Evolutionary conservation across 2,113 vertebrate species (phyloP).

Genomic region (Gymnocephalus cernua): DNA sequence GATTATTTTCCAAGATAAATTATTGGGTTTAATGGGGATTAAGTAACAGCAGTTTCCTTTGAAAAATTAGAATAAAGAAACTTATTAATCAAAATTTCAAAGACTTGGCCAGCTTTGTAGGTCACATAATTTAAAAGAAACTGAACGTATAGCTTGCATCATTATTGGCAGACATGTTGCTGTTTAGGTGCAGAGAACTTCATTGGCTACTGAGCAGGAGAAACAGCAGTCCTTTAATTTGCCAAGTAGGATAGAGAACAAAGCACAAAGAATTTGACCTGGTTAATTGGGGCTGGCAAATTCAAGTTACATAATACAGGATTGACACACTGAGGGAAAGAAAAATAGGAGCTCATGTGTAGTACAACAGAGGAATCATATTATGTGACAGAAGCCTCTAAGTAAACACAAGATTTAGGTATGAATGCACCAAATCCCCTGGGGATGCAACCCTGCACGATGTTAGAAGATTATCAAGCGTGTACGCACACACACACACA

Average conservation of each 20-base stretch:
- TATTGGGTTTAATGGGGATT: no score
- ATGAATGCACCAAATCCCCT: neutral
- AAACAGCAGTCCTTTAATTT: slow-evolving; percentile 18
- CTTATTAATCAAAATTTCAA: neutral
- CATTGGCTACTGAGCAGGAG: neutral
- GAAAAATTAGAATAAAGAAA: neutral
- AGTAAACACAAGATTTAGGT: neutral
- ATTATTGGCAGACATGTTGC: neutral
- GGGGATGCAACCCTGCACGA: neutral
- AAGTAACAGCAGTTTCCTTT: neutral
- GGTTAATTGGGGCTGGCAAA: slow-evolving; percentile 49
- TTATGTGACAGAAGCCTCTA: neutral
- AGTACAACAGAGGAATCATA: neutral
- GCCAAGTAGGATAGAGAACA: slow-evolving; percentile 36
- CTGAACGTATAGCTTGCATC: neutral
- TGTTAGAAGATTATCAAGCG: neutral
- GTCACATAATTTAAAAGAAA: slow-evolving; percentile 6
- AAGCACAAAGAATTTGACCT: slow-evolving; percentile 47
- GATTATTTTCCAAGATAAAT: neutral
- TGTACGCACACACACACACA: neutral
- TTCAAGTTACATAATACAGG: slow-evolving; percentile 46
- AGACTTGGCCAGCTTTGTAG: neutral
- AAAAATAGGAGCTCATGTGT: neutral
- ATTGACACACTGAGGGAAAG: slow-evolving; percentile 49
- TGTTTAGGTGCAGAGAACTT: neutral